A percentile compares a stretch with the other conserved stretches of the same genome.
Evolutionary conservation across 1,140 invertebrate species (phyloP).

Genomic region (Drosophila subpulchrella): DNA sequence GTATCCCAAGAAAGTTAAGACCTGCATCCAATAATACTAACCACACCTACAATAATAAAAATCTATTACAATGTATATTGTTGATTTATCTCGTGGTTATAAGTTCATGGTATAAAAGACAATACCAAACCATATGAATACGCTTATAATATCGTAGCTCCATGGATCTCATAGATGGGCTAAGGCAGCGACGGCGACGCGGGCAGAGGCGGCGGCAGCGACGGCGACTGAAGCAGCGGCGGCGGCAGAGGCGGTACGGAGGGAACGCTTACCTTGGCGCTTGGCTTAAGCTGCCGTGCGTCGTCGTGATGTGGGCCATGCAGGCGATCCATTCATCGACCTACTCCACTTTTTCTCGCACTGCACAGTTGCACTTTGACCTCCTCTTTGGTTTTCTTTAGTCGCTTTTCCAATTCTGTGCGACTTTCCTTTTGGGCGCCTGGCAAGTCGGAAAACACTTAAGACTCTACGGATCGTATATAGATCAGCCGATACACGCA

Average conservation of each 20-base stretch:
- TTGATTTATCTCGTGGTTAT: no score
- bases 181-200: neutral
- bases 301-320: constrained; percentile 82
- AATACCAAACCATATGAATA: neutral
- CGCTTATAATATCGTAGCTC: neutral
- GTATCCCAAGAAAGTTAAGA: no score
- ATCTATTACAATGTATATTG: no score
- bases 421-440: neutral
- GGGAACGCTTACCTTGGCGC: constrained; percentile 76
- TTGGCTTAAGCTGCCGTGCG: constrained; percentile 84
- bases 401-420: constrained; percentile 16
- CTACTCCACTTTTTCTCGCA: constrained; percentile 50
- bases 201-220: constrained; percentile 7
- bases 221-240: constrained; percentile 4
- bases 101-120: no score
- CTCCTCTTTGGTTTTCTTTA: neutral
- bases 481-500: constrained; percentile 33
- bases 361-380: constrained; percentile 11
- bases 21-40: no score
- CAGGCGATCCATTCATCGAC: constrained; percentile 79
- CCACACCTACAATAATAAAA: no score
- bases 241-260: neutral
- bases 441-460: constrained; percentile 16
- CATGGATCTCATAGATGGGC: neutral
- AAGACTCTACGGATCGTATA: constrained; percentile 8